Base-by-base conservation (phyloP, 92 coral and sea anemone genomes). In the Zoanthus sociatus region DNA sequence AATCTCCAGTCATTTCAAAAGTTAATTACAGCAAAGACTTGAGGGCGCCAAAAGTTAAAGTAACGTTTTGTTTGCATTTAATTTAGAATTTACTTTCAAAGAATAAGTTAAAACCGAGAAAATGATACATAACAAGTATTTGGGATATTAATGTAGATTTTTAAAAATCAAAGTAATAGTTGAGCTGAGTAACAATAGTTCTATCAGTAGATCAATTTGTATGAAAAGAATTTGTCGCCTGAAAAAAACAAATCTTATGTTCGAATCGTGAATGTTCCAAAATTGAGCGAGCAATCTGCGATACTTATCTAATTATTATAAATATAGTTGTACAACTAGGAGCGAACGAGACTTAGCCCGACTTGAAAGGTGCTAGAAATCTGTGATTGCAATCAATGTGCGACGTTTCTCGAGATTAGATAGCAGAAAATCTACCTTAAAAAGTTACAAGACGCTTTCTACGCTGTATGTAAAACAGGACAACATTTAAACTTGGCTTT, bases 331-430 rank as follows among this genome's bases (percentile, higher is more conserved):
- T 2, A 17, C 7, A 63, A 46, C 58, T 45, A 14, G 17, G 21
- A 33, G 47, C 17, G 18, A 7, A 9, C 14, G 85, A 71, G 37
- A 61, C 67, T 26, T 44, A 16, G n/a, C 14, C 14, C 61, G 44
- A 46, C 75, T 46, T n/a, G 16, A 47, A 67, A 20, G 44, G 47
- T 13, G 44, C 63, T 76, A 50, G 53, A 37, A 47, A 66, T 81
- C 20, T 45, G 0, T 8, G 75, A 81, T 81, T 31, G 7, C 44
- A 21, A 81, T 81, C 85, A 16, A 32, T 45, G 14, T 56, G 47
- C 64, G 74, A 81, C 60, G 44, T 60, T 73, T 66, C 63, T 45
- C 46, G 5, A 81, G 42, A 81, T 81, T 70, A 81, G 85, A 81
- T 81, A 81, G 85, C 75, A 66, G 21, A 53, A 51, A 64, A 44